Percentiles rank a stretch among this genome's conserved stretches.
Evolutionary conservation across 2,888 invertebrate genomes (phyloP).

Genomic region (Stictocephala bisonia): DNA sequence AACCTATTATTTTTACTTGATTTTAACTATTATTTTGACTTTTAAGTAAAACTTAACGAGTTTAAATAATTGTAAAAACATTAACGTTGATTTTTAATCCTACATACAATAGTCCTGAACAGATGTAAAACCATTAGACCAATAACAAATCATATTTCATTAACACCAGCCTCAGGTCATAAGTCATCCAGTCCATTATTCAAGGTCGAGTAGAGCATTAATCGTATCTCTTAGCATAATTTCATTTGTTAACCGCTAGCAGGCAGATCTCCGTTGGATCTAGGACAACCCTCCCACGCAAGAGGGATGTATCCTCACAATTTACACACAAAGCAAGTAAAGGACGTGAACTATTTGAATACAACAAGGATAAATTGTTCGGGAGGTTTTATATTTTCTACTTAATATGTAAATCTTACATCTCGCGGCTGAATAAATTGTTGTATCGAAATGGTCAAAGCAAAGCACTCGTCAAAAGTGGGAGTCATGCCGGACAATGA

Average conservation of each 20-base stretch:
- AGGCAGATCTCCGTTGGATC: background rate
- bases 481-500: slow-evolving; percentile 31
- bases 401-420: slow-evolving; percentile 39
- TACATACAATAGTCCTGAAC: too few species aligned
- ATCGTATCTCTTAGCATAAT: slow-evolving; percentile 26
- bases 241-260: slow-evolving; percentile 1
- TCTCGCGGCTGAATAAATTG: slow-evolving; percentile 35
- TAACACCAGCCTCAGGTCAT: too few species aligned
- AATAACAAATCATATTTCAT: too few species aligned
- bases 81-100: too few species aligned
- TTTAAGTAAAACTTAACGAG: too few species aligned
- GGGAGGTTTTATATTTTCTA: slow-evolving; percentile 33
- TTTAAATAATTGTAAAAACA: too few species aligned
- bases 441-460: slow-evolving; percentile 22
- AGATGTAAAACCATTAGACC: too few species aligned
- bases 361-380: slow-evolving; percentile 36
- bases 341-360: slow-evolving; percentile 22
- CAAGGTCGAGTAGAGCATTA: slow-evolving; percentile 24
- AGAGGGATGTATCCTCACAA: background rate
- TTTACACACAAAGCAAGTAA: slow-evolving; percentile 38
- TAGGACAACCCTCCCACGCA: too few species aligned
- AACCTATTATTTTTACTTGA: too few species aligned
- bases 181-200: slow-evolving; percentile 24
- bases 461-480: slow-evolving; percentile 32
- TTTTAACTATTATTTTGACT: too few species aligned